Base-by-base conservation (phyloP, 2,797 vertebrate genomes). In the Lagocephalus sceleratus region DNA sequence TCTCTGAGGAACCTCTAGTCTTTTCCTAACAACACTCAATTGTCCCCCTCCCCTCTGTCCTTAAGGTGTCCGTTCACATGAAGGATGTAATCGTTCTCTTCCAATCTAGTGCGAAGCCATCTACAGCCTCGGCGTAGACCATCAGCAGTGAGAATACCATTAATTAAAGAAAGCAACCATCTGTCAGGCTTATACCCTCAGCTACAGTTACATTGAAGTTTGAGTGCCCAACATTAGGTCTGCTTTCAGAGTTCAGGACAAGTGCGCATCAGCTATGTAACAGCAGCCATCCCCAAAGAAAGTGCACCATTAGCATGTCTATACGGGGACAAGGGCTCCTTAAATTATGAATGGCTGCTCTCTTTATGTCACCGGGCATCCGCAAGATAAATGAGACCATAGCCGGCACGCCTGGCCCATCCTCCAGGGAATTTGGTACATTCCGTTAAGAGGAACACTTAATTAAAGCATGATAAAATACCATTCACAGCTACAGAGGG, bases 401-500 rank as follows among this genome's bases (percentile, higher is more conserved):
- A 60, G 73, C 57, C 48, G 3, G 11, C 15, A 25, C 40, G 32
- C 22, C 20, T 39, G 5, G 14, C 12, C 25, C 38, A 39, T 79
- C 73, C 80, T 75, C 74, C 23, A 11, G 81, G 82, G 81, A 84
- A 85, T 51, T 79, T 85, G 77, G 75, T 82, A 79, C 79, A 84
- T 85, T 83, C 82, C 73, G 85, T 83, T 85, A 89, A 69, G 79
- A 79, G 77, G 79, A 82, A 84, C 82, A 84, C 79, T 87, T 87
- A 85, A 89, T 89, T 87, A 89, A 84, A 79, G 68, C 63, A 83
- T 75, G 76, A 87, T 86, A 87, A 85, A 88, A 85, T 84, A 84
- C 76, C 76, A 83, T 79, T 85, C 25, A 0, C 69, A 73, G 72
- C 78, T 81, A 77, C 71, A 65, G 70, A 73, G 78, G 70, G 76